Conservation (phyloP, 2,797 vertebrate genomes). For the Lutjanus argentimaculatus region DNA sequence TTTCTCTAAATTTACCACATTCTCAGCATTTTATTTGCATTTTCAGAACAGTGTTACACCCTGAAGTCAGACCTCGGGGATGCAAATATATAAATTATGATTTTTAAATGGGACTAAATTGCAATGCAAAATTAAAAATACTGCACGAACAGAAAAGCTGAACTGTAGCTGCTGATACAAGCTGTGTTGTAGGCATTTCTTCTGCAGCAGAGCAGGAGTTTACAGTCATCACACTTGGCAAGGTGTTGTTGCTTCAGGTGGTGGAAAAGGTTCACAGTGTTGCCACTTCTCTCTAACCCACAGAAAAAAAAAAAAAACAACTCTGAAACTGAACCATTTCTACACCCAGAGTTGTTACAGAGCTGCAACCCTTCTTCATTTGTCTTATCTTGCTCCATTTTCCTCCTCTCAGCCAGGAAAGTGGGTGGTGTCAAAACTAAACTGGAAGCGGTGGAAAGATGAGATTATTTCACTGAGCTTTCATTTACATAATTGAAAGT, state of each 20-base stretch:
- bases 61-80: background rate
- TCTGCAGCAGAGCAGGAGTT: constrained; percentile 40
- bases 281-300: constrained; percentile 32
- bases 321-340: constrained; percentile 15
- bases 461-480: constrained; percentile 52
- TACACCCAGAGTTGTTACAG: constrained; percentile 28
- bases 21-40: background rate
- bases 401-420: constrained; percentile 45
- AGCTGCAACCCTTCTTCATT: constrained; percentile 37
- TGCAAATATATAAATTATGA: constrained; percentile 14
- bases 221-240: constrained; percentile 65
- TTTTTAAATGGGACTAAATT: background rate
- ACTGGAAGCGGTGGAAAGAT: constrained; percentile 40
- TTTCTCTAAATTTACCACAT: background rate
- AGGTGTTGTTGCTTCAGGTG: constrained; percentile 69
- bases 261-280: constrained; percentile 41
- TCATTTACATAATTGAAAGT: constrained; percentile 63
- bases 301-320: constrained; percentile 28
- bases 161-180: constrained; percentile 5
- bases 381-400: constrained; percentile 52
- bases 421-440: constrained; percentile 56
- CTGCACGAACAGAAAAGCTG: background rate
- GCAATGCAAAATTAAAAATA: constrained; percentile 1
- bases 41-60: background rate
- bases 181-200: constrained; percentile 17